These are phyloP conservation scores for Malacoctenus gilli DNA, from an alignment of 2,797 vertebrate genomes.

Conservation along the genomic window DNA sequence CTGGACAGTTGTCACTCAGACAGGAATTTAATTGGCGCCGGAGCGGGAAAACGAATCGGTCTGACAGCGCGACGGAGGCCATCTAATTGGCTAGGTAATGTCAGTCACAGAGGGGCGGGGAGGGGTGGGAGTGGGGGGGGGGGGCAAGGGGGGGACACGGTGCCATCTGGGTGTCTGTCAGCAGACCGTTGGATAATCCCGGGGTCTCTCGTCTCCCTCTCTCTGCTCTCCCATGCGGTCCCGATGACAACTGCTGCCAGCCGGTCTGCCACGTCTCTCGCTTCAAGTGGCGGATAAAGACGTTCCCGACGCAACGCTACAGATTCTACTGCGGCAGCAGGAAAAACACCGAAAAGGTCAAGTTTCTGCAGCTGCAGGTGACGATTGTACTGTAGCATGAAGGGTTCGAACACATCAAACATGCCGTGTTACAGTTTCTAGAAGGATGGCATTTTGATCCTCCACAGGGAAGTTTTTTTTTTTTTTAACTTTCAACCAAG, in stretches of 20 bases:
- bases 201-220: constrained; percentile 54
- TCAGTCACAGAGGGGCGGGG: constrained; percentile 53
- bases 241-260: constrained; percentile 65
- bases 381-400: too few relatives aligned
- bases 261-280: constrained; percentile 41
- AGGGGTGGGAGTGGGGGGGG: not conserved
- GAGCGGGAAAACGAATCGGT: constrained; percentile 66
- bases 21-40: constrained; percentile 53
- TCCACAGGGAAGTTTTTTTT: too few relatives aligned
- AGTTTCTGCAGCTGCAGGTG: constrained; percentile 22
- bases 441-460: too few relatives aligned
- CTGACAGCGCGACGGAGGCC: constrained; percentile 56
- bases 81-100: constrained; percentile 76
- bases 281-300: constrained; percentile 17
- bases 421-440: too few relatives aligned
- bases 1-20: constrained; percentile 57
- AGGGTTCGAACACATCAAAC: too few relatives aligned
- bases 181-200: constrained; percentile 81
- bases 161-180: constrained; percentile 88
- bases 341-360: constrained; percentile 15
- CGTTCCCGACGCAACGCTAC: constrained; percentile 14
- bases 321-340: constrained; percentile 33
- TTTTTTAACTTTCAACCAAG: too few relatives aligned
- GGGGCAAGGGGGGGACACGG: constrained; percentile 16
- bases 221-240: constrained; percentile 45